These are phyloP conservation scores for Quadroppia sp. DNA, from an alignment of 2,888 invertebrate genomes.

Conservation along the genomic window DNA sequence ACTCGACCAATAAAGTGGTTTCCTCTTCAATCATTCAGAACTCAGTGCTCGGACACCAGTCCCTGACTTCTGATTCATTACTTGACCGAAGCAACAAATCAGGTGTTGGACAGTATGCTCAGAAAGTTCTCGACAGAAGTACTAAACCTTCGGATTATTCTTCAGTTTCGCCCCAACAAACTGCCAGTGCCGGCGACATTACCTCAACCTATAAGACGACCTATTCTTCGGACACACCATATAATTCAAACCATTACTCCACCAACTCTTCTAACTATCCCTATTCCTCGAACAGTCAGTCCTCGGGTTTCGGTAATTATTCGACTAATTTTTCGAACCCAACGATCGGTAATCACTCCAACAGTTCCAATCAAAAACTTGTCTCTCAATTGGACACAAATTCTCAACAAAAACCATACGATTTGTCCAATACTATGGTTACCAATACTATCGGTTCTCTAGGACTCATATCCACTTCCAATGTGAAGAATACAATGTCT, in stretches of 20 bases:
- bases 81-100: slow-evolving; percentile 31
- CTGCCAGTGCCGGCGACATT: neutral
- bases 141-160: slow-evolving; percentile 18
- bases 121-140: slow-evolving; percentile 33
- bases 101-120: slow-evolving; percentile 12
- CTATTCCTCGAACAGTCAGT: neutral
- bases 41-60: slow-evolving; percentile 39
- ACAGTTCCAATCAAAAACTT: slow-evolving; percentile 1
- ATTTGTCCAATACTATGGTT: slow-evolving; percentile 5
- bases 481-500: slow-evolving; percentile 48
- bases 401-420: slow-evolving; percentile 21
- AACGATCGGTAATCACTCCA: neutral
- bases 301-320: slow-evolving; percentile 6
- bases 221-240: slow-evolving; percentile 8
- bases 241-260: slow-evolving; percentile 12
- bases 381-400: slow-evolving; percentile 23
- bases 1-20: neutral
- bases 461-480: slow-evolving; percentile 45
- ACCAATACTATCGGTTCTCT: slow-evolving; percentile 22
- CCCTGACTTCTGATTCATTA: slow-evolving; percentile 29
- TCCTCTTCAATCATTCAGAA: slow-evolving; percentile 38
- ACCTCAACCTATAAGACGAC: slow-evolving; percentile 22
- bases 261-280: slow-evolving; percentile 1
- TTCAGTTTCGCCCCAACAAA: neutral
- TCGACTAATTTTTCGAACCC: neutral